Percentiles rank a stretch among this genome's conserved stretches.
Evolutionary conservation across 1,140 invertebrate species (phyloP).

Genomic region (Proctacanthus coquilletti): DNA sequence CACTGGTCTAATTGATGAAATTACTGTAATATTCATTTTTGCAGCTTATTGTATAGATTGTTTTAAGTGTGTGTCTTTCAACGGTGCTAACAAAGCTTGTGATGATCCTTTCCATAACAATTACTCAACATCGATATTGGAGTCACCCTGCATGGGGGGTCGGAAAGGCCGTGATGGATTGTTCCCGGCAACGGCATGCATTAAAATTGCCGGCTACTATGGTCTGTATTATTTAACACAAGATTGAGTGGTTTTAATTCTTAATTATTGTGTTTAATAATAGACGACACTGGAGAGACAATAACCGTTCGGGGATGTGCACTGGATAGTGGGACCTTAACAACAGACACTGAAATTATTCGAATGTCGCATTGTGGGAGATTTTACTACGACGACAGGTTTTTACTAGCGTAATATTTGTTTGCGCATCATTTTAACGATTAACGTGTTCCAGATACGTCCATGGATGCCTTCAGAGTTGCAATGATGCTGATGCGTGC

Average conservation of each 20-base stretch:
- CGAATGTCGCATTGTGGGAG: constrained; percentile 86
- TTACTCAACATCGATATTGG: constrained; percentile 62
- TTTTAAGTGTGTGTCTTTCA: constrained; percentile 90
- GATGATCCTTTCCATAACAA: constrained; percentile 97
- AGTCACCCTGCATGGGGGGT: constrained; percentile 85
- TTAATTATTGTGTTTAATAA: constrained; percentile 10
- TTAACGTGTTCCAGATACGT: constrained; percentile 49
- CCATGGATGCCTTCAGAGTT: constrained; percentile 72
- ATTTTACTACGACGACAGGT: constrained; percentile 78
- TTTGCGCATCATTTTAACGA: too few species aligned
- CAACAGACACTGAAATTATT: constrained; percentile 83
- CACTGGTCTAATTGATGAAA: neutral
- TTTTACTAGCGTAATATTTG: constrained; percentile 14
- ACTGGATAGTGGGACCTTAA: constrained; percentile 80
- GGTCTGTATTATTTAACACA: too few species aligned
- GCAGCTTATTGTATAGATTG: constrained; percentile 66
- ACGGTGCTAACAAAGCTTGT: constrained; percentile 70
- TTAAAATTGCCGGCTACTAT: constrained; percentile 79
- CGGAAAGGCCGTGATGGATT: constrained; percentile 79
- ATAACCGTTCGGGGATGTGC: constrained; percentile 77
- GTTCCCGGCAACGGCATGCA: constrained; percentile 92
- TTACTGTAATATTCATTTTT: constrained; percentile 4
- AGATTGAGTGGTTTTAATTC: too few species aligned
- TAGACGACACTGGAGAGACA: constrained; percentile 61
- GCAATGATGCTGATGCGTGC: constrained; percentile 74